phyloP scores from a whole-genome alignment of 2,113 vertebrate genomes.

The Neoarius graeffei region DNA sequence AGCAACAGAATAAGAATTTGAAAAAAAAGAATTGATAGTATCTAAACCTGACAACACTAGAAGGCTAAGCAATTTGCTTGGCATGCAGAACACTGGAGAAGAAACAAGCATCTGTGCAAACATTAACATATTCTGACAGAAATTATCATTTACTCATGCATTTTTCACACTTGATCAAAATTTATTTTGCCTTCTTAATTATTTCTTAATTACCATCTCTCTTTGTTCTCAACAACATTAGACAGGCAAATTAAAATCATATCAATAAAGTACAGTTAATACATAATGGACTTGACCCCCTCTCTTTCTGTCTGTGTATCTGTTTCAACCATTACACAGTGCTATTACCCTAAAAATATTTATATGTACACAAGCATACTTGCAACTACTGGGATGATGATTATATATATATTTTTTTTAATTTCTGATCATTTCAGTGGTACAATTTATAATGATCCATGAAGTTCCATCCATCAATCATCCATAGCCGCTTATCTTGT shows the following conservation, averaged over 20 bases:
- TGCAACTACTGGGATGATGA: not conserved
- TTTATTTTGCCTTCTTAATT: slow-evolving; percentile 83
- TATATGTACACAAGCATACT: not conserved
- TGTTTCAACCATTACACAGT: not conserved
- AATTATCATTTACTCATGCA: slow-evolving; percentile 87
- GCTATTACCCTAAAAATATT: not conserved
- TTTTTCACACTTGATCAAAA: slow-evolving; percentile 84
- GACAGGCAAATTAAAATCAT: slow-evolving; percentile 58
- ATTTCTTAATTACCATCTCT: slow-evolving; percentile 84
- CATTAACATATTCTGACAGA: slow-evolving; percentile 83
- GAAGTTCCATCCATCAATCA: not conserved
- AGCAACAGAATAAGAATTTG: slow-evolving; percentile 92
- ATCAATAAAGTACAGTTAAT: slow-evolving; percentile 45
- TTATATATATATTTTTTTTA: not conserved
- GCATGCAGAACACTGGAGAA: slow-evolving; percentile 78
- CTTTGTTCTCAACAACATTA: slow-evolving; percentile 72
- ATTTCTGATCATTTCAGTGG: not conserved
- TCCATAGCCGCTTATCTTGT: no score
- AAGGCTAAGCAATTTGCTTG: slow-evolving; percentile 81
- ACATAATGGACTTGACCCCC: slow-evolving; percentile 28
- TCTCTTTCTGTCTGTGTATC: not conserved
- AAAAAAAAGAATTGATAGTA: slow-evolving; percentile 86
- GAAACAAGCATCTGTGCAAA: slow-evolving; percentile 89
- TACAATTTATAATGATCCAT: not conserved
- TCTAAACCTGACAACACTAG: slow-evolving; percentile 85